Base-by-base conservation (phyloP, 2,113 vertebrate species). In the Gallinago paraguaiae region DNA sequence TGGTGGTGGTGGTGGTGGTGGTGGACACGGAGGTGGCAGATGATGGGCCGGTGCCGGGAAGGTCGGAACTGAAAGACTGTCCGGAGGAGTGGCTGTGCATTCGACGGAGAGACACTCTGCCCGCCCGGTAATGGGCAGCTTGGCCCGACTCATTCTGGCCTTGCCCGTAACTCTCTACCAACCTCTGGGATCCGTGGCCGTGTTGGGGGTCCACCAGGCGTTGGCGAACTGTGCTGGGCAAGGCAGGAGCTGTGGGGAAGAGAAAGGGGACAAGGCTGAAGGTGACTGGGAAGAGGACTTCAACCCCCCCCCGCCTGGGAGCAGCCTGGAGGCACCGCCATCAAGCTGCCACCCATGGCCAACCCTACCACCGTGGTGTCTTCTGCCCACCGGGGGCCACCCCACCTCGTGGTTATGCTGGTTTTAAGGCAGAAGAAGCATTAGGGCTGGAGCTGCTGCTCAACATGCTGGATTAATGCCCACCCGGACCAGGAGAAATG, bases 151-250 rank as follows among this genome's bases (percentile, higher is more conserved):
- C 98, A 77, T 97, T 97, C 90, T 98, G 98, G 95, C 98, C 97
- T 6, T 84, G 80, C 93, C 96, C 95, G 57, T 97, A 97, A 90
- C 98, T 96, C 98, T 99, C 99, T 99, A 99, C 99, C 98, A 99
- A 99, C 99, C 99, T 99, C 99, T 99, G 99, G 71, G 99, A 99
- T 98, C 99, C 99, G 88, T 98, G 97, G 96, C 98, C 97, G 95
- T 98, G 98, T 97, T 98, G 99, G 3, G 99, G 97, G 92, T 99
- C 99, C 97, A 98, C 98, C 97, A 99, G 98, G 94, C 99, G 99
- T 97, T 99, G 99, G 67, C 99, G 99, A 88, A 99, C 97, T 35
- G 98, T 98, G 97, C 97, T 96, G 97, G 99, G 98, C 98, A 99
- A 97, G 97, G 98, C 98, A 77, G 99, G 99, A 96, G 99, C 99